phyloP scores from a whole-genome alignment of 1,140 invertebrate species.

The Drosophila insularis region DNA sequence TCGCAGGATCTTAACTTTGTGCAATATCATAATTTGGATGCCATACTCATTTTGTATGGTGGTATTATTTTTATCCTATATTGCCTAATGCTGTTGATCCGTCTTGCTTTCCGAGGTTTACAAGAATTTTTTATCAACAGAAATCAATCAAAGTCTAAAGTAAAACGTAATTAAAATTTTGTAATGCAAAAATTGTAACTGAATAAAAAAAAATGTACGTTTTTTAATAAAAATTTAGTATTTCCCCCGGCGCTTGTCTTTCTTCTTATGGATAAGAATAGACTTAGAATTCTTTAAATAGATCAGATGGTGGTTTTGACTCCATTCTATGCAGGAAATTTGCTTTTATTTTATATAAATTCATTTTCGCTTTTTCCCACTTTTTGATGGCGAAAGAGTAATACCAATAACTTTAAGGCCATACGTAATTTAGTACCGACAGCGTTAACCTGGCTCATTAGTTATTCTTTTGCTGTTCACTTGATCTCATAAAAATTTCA shows the following conservation, averaged over 20 bases:
- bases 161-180: slow-evolving; percentile 36
- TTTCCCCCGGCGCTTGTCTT: neutral
- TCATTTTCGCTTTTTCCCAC: too few relatives aligned
- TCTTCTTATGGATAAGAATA: neutral
- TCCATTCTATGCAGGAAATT: too few relatives aligned
- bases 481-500: slow-evolving; percentile 52
- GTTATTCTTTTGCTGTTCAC: slow-evolving; percentile 17
- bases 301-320: too few relatives aligned
- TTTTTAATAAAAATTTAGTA: neutral
- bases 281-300: too few relatives aligned
- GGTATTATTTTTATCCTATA: slow-evolving; percentile 57
- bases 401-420: too few relatives aligned
- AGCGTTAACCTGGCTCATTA: neutral
- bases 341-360: too few relatives aligned
- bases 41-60: slow-evolving; percentile 63
- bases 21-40: slow-evolving; percentile 85
- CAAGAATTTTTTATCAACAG: slow-evolving; percentile 45
- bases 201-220: slow-evolving; percentile 5
- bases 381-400: too few relatives aligned
- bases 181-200: too few relatives aligned
- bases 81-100: slow-evolving; percentile 45
- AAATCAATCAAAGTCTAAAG: slow-evolving; percentile 10
- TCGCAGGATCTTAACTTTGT: slow-evolving; percentile 84
- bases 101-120: slow-evolving; percentile 19
- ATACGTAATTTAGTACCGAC: too few relatives aligned